These are phyloP conservation scores for Schizotus pectinicornis DNA, from an alignment of 2,888 invertebrate species.

Conservation along the genomic window DNA sequence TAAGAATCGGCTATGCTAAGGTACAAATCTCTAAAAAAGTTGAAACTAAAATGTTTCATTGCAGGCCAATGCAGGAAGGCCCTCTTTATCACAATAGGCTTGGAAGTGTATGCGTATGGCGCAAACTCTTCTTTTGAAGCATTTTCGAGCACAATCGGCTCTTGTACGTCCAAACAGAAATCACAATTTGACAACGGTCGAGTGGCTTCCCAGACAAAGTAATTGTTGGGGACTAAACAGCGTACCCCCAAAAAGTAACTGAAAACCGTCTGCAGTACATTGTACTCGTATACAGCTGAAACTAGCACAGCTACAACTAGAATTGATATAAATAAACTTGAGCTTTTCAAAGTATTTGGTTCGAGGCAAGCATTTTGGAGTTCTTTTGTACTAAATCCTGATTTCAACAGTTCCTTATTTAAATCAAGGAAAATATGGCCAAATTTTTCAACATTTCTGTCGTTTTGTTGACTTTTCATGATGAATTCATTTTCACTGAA, in stretches of 20 bases:
- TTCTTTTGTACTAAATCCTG: constrained; percentile 40
- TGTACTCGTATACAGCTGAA: constrained; percentile 18
- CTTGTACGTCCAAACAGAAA: constrained; percentile 74
- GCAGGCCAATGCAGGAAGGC: constrained; percentile 82
- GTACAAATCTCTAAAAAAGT: constrained; percentile 74
- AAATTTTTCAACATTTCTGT: constrained; percentile 32
- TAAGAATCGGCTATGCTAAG: constrained; percentile 72
- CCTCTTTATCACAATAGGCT: constrained; percentile 80
- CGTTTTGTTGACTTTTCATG: constrained; percentile 18
- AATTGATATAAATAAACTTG: constrained; percentile 23
- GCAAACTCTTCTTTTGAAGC: constrained; percentile 72
- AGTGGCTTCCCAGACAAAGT: constrained; percentile 85
- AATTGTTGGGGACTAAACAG: constrained; percentile 84
- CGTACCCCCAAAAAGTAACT: constrained; percentile 64
- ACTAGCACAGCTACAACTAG: constrained; percentile 20
- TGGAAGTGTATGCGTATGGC: constrained; percentile 77
- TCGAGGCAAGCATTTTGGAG: constrained; percentile 35
- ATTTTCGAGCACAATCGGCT: constrained; percentile 73
- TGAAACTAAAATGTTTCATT: constrained; percentile 68
- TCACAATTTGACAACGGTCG: constrained; percentile 82
- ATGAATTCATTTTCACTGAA: constrained; percentile 4
- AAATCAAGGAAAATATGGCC: constrained; percentile 41
- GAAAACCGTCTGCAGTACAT: constrained; percentile 11
- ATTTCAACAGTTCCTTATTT: constrained; percentile 41
- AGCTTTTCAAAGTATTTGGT: constrained; percentile 9